phyloP scores from a whole-genome alignment of 2,797 vertebrate species.

The Phataginus tetradactyla region DNA sequence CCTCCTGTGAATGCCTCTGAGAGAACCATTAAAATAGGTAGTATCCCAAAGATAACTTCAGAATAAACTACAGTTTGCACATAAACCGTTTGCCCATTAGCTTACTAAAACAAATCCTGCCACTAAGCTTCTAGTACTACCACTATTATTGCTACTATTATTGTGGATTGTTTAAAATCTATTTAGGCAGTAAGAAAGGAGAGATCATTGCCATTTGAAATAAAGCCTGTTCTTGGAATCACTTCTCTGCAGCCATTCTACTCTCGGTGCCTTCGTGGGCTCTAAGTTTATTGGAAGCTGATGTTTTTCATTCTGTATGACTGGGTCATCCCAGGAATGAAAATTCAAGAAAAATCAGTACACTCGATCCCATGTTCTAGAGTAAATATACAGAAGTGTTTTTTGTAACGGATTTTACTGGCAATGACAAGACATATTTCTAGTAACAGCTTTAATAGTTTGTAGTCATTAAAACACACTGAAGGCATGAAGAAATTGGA shows the following conservation, averaged over 20 bases:
- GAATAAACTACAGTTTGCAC: not conserved
- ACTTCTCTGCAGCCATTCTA: constrained; percentile 1
- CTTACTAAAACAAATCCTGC: not conserved
- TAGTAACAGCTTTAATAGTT: constrained; percentile 65
- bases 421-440: constrained; percentile 62
- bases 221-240: constrained; percentile 29
- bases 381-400: constrained; percentile 69
- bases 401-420: constrained; percentile 70
- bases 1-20: not conserved
- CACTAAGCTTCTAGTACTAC: not conserved
- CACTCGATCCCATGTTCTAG: constrained; percentile 63
- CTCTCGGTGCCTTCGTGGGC: constrained; percentile 9
- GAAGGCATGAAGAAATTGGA: not conserved
- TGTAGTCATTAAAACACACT: constrained; percentile 30
- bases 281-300: constrained; percentile 52
- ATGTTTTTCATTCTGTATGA: constrained; percentile 23
- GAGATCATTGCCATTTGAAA: not conserved
- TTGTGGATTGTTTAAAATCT: not conserved
- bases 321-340: constrained; percentile 59
- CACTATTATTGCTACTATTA: not conserved
- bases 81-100: not conserved
- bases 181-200: not conserved
- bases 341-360: constrained; percentile 77
- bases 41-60: not conserved
- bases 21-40: not conserved